Base-by-base conservation (phyloP, 2,113 vertebrate genomes). In the Rhinoderma darwinii region DNA sequence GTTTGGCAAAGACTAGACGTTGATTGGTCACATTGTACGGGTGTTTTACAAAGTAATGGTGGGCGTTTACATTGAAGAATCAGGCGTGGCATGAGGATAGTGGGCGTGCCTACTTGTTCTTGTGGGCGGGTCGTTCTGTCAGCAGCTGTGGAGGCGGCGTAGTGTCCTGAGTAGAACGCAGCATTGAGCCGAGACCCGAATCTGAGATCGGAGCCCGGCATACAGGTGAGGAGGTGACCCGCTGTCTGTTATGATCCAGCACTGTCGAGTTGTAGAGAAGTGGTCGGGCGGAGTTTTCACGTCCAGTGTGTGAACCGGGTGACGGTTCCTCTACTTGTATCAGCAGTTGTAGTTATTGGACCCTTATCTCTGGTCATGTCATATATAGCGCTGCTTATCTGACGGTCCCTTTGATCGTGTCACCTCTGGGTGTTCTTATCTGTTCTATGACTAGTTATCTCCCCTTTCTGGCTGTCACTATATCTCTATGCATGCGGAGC, bases 181-280 rank as follows among this genome's bases (percentile, higher is more conserved):
- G 15, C 37, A 1, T 61, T 56, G 50, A 84, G 51, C 83, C 54
- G 83, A 47, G 83, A 75, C 43, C 9, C 11, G 63, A 30, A 47
- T 25, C 41, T 84, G 50, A 50, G 59, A 72, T 35, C 3, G 70
- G 68, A 84, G 68, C 68, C 27, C 32, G 37, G 70, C 14, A 27
- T 4, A 74, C 72, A 84, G 72, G 83, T 84, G 51, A 84, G 83
- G 32, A 63, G 83, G 39, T 32, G 68, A 39, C 3, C 43, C 15
- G 35, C 56, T n/a, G 8, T 63, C 1, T 20, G 18, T 2, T 0
- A 4, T 6, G 2, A 2, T 2, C 32, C 27, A 2, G 30, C 15
- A 8, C 66, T 20, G 66, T 2, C 3, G 3, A 35, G 27, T 1
- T 14, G 66, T 17, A 35, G 12, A 6, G 66, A 5, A 5, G 15